Evolutionary conservation across 2,797 vertebrate species (phyloP).

Genomic region (Hoplostethus atlanticus): DNA sequence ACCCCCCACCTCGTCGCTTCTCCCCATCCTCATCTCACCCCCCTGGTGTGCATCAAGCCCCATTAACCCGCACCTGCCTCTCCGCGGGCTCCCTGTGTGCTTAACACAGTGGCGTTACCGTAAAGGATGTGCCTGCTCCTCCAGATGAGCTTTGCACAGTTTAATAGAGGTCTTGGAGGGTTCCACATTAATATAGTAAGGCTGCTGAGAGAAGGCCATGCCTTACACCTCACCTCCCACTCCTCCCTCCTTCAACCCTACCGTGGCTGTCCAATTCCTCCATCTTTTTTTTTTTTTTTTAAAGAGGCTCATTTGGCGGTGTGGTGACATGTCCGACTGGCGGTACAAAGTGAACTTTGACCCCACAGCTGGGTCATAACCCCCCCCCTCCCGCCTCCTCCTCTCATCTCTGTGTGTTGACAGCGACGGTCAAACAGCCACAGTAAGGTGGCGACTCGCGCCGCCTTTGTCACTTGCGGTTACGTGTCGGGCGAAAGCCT

Average conservation of each 20-base stretch:
- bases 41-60: conserved; percentile 71
- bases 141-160: conserved; percentile 86
- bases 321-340: conserved; percentile 57
- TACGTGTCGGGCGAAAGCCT: conserved; percentile 36
- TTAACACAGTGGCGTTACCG: conserved; percentile 80
- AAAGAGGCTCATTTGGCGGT: conserved; percentile 63
- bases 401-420: conserved; percentile 63
- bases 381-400: conserved; percentile 17
- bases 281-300: conserved; percentile 30
- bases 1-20: conserved; percentile 19
- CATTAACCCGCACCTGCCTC: conserved; percentile 83
- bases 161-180: conserved; percentile 84
- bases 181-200: conserved; percentile 84
- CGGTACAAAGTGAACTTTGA: conserved; percentile 58
- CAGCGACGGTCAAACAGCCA: conserved; percentile 59
- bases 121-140: conserved; percentile 81
- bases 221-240: conserved; percentile 43
- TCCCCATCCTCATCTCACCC: conserved; percentile 49
- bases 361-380: conserved; percentile 53
- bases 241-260: conserved; percentile 11
- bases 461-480: conserved; percentile 31
- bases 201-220: conserved; percentile 53
- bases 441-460: conserved; percentile 47
- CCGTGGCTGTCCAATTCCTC: conserved; percentile 26
- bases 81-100: conserved; percentile 79